These are phyloP conservation scores for Coptodon bakossiorum DNA, from an alignment of 2,113 vertebrate genomes.

Conservation along the genomic window DNA sequence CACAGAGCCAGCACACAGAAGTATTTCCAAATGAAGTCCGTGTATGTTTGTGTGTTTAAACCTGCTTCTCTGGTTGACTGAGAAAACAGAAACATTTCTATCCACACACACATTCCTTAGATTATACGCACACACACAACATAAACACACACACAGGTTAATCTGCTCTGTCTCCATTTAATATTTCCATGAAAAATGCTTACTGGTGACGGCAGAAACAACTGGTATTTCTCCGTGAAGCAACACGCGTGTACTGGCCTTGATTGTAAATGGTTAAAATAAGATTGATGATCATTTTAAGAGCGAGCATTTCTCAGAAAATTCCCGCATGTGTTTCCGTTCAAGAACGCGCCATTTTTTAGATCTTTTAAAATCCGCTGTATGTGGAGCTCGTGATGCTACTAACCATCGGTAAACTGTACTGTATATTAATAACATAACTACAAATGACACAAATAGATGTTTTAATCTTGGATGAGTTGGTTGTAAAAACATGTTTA, in stretches of 20 bases:
- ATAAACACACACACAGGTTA: constrained; percentile 13
- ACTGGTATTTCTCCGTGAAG: background rate
- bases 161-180: background rate
- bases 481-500: background rate
- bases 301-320: background rate
- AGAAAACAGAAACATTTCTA: constrained; percentile 55
- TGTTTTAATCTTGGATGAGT: background rate
- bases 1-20: constrained; percentile 23
- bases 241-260: background rate
- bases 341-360: background rate
- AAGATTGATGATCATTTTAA: background rate
- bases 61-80: constrained; percentile 49
- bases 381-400: background rate
- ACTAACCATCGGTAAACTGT: background rate
- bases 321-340: background rate
- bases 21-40: constrained; percentile 53
- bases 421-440: background rate
- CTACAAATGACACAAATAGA: background rate
- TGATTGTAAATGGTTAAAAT: background rate
- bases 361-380: background rate
- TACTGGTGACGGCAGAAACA: background rate
- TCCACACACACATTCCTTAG: constrained; percentile 35
- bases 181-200: background rate
- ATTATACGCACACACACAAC: constrained; percentile 16
- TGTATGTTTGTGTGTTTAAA: constrained; percentile 56